Evolutionary conservation across 2,113 vertebrate species (phyloP), one percentile per base, ranked within the genome.

Genomic region (Siniperca knerii): DNA sequence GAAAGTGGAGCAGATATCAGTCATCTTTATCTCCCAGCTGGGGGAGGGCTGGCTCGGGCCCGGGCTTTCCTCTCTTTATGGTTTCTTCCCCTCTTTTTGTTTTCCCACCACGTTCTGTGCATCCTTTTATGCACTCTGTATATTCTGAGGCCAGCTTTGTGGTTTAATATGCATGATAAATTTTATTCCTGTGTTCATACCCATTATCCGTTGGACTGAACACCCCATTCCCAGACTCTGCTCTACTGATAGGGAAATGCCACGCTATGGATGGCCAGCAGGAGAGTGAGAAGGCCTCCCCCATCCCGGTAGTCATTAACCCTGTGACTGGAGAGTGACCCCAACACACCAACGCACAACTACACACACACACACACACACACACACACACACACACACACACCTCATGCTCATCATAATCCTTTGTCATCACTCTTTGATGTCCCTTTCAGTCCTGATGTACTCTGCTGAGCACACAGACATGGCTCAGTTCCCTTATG

Each of bases 161-260:
- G 94, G 79, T 95, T 95, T 96, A 93, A 94, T 95, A 95, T 95
- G 94, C 94, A 93, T 92, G 92, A 95, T 95, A 89, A 92, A 95
- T 96, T 94, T 95, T 93, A 94, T 90, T 94, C 91, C 87, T 88
- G 82, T 93, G 92, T 94, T 95, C 93, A 92, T 92, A 86, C 90
- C 90, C 84, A 94, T 95, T 95, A 93, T 94, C 91, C 75, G 62
- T 90, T 67, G 92, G 93, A 89, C 93, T 91, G 88, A 92, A 78
- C 77, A 65, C 78, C 90, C 82, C 80, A 54, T 84, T 88, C 83
- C 77, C 77, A 73, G 77, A 78, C 86, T 87, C 73, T 69, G 81
- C 86, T 61, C 75, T 77, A 57, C 85, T 92, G 90, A 88, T 85
- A 82, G 88, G 68, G 85, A 92, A 90, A 88, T 80, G 88, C 81